Conservation (phyloP, 2,113 vertebrate genomes). For the Thymallus thymallus region DNA sequence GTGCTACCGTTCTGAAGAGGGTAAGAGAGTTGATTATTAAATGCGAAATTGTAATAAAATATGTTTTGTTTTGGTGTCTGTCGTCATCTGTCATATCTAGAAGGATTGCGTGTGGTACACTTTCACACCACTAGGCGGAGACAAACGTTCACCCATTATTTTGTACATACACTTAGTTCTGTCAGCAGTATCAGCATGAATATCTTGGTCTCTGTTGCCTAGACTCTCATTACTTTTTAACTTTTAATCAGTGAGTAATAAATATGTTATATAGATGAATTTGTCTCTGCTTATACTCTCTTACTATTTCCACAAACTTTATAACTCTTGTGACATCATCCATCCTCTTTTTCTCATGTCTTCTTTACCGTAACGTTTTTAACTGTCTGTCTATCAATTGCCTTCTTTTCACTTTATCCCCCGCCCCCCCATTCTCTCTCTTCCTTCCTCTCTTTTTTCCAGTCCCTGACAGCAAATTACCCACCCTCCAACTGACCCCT, state of each 20-base stretch:
- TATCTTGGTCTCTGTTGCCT: no score
- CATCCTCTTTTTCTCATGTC: constrained; percentile 1
- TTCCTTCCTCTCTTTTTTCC: not conserved
- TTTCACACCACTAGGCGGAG: constrained; percentile 15
- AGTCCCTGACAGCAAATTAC: not conserved
- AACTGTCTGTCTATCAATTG: constrained; percentile 19
- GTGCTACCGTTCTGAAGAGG: not conserved
- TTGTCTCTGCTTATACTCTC: no score
- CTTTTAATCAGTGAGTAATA: no score
- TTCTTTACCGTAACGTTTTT: constrained; percentile 18
- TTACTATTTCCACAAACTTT: not conserved
- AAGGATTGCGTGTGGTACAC: not conserved
- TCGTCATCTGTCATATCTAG: not conserved
- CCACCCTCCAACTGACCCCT: not conserved
- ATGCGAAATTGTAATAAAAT: no score
- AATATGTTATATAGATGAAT: no score
- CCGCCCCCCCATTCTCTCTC: constrained; percentile 1
- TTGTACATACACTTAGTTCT: not conserved
- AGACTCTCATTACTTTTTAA: no score
- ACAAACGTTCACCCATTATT: constrained; percentile 2
- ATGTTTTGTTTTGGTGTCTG: not conserved
- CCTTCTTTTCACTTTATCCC: constrained; percentile 1
- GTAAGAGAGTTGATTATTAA: not conserved
- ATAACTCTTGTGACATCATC: not conserved
- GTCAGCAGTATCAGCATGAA: no score